phyloP scores from a whole-genome alignment of 1,140 invertebrate genomes.

The Lordiphosa collinella region DNA sequence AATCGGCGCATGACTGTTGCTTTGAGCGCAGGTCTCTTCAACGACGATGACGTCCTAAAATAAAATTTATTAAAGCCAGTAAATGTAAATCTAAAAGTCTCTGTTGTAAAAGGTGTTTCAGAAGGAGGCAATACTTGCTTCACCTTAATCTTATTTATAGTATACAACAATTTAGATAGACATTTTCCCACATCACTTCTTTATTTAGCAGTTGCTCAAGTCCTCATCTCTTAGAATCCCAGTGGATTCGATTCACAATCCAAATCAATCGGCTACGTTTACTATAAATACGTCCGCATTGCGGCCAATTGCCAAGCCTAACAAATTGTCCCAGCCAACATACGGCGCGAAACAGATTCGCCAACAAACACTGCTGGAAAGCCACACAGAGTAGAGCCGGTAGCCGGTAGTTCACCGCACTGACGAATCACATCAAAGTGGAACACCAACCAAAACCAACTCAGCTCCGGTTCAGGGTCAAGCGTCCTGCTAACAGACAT shows the following conservation, averaged over 20 bases:
- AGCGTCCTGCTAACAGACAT: constrained; percentile 65
- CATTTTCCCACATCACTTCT: no score
- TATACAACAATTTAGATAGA: no score
- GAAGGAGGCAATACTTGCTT: no score
- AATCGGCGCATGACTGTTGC: no score
- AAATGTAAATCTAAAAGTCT: no score
- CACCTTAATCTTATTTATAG: no score
- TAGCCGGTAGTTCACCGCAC: constrained; percentile 76
- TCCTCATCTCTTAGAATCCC: neutral
- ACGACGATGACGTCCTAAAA: no score
- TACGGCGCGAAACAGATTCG: constrained; percentile 48
- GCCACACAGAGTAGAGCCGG: constrained; percentile 49
- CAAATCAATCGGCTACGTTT: constrained; percentile 66
- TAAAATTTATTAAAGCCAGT: no score
- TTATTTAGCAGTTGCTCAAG: no score
- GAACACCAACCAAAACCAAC: constrained; percentile 61
- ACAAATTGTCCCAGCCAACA: constrained; percentile 26
- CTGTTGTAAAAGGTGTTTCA: no score
- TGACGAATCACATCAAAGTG: constrained; percentile 79
- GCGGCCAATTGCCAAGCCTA: constrained; percentile 25
- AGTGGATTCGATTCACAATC: constrained; percentile 6
- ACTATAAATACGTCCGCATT: constrained; percentile 64
- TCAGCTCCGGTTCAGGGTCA: constrained; percentile 41
- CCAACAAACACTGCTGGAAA: constrained; percentile 75
- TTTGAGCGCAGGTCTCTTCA: no score